These are phyloP conservation scores for Keiferia lycopersicella DNA, from an alignment of 2,888 invertebrate species.

Conservation along the genomic window DNA sequence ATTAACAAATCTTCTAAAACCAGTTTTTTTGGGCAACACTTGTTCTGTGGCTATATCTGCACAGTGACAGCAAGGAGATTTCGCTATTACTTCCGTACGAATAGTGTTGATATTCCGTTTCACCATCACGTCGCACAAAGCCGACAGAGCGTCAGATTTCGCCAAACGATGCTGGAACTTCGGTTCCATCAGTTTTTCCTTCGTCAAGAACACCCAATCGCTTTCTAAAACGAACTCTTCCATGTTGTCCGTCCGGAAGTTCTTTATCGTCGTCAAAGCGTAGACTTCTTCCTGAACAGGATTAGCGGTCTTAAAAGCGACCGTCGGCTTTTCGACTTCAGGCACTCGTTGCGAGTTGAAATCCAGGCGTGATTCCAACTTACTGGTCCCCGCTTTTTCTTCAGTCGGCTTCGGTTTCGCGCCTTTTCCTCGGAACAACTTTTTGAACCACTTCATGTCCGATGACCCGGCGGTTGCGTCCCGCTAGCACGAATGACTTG, in stretches of 20 bases:
- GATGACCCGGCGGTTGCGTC: slow-evolving; percentile 82
- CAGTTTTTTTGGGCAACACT: slow-evolving; percentile 37
- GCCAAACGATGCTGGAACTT: slow-evolving; percentile 59
- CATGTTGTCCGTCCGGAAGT: slow-evolving; percentile 61
- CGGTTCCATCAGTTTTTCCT: slow-evolving; percentile 59
- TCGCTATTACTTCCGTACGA: slow-evolving; percentile 50
- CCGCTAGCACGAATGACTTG: slow-evolving; percentile 83
- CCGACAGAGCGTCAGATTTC: slow-evolving; percentile 52
- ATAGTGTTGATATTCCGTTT: slow-evolving; percentile 45
- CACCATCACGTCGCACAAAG: slow-evolving; percentile 55
- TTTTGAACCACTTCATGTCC: slow-evolving; percentile 85
- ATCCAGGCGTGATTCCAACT: slow-evolving; percentile 42
- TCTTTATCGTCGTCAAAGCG: slow-evolving; percentile 65
- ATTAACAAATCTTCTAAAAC: slow-evolving; percentile 43
- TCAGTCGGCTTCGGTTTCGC: slow-evolving; percentile 61
- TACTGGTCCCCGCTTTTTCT: slow-evolving; percentile 35
- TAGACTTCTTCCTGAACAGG: slow-evolving; percentile 51
- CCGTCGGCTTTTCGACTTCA: slow-evolving; percentile 35
- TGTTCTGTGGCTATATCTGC: slow-evolving; percentile 44
- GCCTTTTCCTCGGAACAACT: slow-evolving; percentile 80
- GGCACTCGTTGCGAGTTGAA: slow-evolving; percentile 29
- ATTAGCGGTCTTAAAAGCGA: slow-evolving; percentile 41
- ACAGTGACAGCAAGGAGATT: slow-evolving; percentile 66
- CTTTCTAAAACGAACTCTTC: slow-evolving; percentile 65
- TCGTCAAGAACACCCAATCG: slow-evolving; percentile 66